These are phyloP conservation scores for Suricata suricatta DNA, from an alignment of 2,113 vertebrate genomes.

Conservation along the genomic window DNA sequence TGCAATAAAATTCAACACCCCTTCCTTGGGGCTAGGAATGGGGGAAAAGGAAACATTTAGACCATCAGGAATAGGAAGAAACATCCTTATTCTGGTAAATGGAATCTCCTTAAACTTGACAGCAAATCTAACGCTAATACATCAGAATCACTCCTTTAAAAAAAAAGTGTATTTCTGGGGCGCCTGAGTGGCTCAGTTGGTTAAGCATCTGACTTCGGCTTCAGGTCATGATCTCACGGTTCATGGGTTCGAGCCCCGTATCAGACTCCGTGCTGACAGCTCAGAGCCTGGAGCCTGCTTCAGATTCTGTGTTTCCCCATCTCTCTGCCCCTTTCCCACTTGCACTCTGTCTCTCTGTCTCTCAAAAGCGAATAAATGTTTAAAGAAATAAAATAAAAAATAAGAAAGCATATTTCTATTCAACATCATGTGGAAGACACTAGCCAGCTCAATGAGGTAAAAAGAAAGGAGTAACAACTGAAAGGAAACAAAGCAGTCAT, in stretches of 20 bases:
- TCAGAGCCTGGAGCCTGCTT: too few species aligned
- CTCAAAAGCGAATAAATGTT: too few species aligned
- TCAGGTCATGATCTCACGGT: too few species aligned
- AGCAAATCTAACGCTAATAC: neutral
- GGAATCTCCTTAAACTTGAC: neutral
- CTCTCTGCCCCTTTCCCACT: too few species aligned
- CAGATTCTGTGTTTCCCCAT: too few species aligned
- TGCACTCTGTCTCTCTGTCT: too few species aligned
- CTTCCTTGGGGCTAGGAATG: neutral
- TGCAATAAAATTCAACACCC: neutral
- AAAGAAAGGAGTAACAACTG: neutral
- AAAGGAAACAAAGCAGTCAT: constrained; percentile 15
- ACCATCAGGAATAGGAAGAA: neutral
- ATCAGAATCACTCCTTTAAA: neutral
- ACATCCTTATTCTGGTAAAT: neutral
- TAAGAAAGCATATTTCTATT: neutral
- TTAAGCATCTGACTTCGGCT: too few species aligned
- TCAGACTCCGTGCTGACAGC: too few species aligned
- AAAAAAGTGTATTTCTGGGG: neutral
- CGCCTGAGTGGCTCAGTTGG: too few species aligned
- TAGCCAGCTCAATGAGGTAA: neutral
- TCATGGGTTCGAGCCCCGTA: too few species aligned
- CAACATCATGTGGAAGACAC: neutral
- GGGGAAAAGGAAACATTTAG: neutral
- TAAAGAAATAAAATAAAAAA: too few species aligned